A percentile compares a stretch with the other conserved stretches of the same genome.
Evolutionary conservation across 1,140 invertebrate species (phyloP).

Genomic region (Aleiodes sp.): DNA sequence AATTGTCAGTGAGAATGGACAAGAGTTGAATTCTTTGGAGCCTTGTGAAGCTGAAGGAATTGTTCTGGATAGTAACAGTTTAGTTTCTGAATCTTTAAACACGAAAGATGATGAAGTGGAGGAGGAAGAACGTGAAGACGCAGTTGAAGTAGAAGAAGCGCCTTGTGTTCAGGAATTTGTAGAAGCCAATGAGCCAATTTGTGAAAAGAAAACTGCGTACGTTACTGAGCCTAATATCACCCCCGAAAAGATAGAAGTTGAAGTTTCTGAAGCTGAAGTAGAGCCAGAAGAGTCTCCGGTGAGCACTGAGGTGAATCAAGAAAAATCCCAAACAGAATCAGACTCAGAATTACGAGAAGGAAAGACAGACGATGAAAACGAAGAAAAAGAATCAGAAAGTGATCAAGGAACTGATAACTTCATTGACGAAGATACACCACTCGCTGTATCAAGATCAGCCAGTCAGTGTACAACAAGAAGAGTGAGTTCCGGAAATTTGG

Average conservation of each 20-base stretch:
- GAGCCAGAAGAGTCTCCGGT: not conserved
- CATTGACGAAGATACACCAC: constrained; percentile 27
- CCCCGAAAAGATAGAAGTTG: not conserved
- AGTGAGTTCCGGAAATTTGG: constrained; percentile 35
- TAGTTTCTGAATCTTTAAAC: not conserved
- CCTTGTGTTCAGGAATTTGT: constrained; percentile 24
- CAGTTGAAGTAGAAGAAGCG: constrained; percentile 14
- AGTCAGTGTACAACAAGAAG: constrained; percentile 39
- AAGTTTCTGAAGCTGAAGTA: not conserved
- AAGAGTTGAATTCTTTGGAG: not conserved
- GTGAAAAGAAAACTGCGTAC: constrained; percentile 29
- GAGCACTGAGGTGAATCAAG: not conserved
- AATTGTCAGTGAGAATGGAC: not conserved
- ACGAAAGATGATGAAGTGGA: not conserved
- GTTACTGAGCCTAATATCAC: constrained; percentile 25
- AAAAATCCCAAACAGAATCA: no score
- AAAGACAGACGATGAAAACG: constrained; percentile 8
- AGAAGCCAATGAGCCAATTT: constrained; percentile 33
- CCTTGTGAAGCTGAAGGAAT: constrained; percentile 14
- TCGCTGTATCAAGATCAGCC: constrained; percentile 34
- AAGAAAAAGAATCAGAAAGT: constrained; percentile 19
- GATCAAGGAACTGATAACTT: constrained; percentile 23
- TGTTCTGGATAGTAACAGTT: constrained; percentile 2
- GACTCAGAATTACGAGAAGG: constrained; percentile 17
- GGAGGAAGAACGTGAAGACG: not conserved